These are phyloP conservation scores for Pachyseris speciosa DNA, from an alignment of 64 coral and sea anemone genomes.

Conservation along the genomic window DNA sequence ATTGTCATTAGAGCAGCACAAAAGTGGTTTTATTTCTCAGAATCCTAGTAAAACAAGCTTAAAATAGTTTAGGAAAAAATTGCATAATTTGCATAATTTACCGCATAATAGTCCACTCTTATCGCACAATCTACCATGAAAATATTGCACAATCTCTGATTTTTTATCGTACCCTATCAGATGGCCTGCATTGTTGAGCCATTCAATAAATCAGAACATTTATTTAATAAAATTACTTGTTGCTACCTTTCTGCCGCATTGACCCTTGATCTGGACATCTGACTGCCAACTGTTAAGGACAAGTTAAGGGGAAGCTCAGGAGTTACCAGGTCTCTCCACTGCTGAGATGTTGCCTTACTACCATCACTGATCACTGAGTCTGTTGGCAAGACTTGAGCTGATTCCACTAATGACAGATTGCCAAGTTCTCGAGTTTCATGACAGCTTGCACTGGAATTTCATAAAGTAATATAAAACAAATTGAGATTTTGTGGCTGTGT, in stretches of 20 bases:
- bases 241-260: not conserved
- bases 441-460: not conserved
- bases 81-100: too few relatives aligned
- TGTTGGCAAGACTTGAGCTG: not conserved
- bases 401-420: not conserved
- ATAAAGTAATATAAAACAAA: not conserved
- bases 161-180: too few relatives aligned
- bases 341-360: not conserved
- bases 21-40: too few relatives aligned
- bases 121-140: too few relatives aligned
- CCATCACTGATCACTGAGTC: not conserved
- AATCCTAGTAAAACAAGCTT: too few relatives aligned
- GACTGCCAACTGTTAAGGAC: not conserved
- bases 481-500: not conserved
- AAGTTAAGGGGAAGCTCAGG: constrained; percentile 47
- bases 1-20: too few relatives aligned
- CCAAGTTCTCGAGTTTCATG: not conserved
- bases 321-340: constrained; percentile 56
- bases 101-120: too few relatives aligned
- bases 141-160: too few relatives aligned
- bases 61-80: too few relatives aligned
- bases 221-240: not conserved
- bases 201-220: not conserved
- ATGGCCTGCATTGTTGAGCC: too few relatives aligned
- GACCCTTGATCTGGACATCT: not conserved